Conservation (phyloP, 2,113 vertebrate genomes). For the Hippopotamus amphibius region DNA sequence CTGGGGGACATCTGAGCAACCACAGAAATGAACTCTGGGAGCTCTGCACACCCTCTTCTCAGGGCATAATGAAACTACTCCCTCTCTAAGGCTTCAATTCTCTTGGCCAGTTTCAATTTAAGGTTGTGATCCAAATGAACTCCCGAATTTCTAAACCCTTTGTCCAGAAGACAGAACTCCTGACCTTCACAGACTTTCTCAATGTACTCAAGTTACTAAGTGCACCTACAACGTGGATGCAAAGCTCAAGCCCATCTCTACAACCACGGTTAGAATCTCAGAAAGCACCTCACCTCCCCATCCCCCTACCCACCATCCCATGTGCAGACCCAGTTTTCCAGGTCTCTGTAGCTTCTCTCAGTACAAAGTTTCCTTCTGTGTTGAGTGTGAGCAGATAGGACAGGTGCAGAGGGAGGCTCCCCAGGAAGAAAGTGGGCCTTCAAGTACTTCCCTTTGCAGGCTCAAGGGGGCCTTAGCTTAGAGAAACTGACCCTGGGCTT, state of each 20-base stretch:
- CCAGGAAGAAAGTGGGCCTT: background rate
- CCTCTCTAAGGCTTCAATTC: background rate
- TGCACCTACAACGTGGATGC: background rate
- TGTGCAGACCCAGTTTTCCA: no score
- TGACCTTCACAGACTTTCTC: background rate
- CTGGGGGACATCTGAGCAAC: background rate
- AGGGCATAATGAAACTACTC: background rate
- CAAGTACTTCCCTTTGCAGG: background rate
- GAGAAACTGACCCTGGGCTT: background rate
- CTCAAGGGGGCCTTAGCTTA: background rate
- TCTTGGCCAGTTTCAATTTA: background rate
- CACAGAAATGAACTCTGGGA: background rate
- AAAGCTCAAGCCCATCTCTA: background rate
- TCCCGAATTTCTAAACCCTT: background rate
- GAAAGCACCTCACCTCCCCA: background rate
- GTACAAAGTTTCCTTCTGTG: background rate
- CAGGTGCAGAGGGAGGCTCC: background rate
- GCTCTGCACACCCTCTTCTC: background rate
- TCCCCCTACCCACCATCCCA: fast-evolving
- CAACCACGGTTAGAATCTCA: background rate
- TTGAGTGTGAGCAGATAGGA: background rate
- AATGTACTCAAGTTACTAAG: background rate
- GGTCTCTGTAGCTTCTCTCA: no score
- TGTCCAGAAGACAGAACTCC: background rate
- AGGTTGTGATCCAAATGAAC: background rate